These are phyloP conservation scores for Amphiprion percula DNA, from an alignment of 2,113 vertebrate species.

Conservation along the genomic window DNA sequence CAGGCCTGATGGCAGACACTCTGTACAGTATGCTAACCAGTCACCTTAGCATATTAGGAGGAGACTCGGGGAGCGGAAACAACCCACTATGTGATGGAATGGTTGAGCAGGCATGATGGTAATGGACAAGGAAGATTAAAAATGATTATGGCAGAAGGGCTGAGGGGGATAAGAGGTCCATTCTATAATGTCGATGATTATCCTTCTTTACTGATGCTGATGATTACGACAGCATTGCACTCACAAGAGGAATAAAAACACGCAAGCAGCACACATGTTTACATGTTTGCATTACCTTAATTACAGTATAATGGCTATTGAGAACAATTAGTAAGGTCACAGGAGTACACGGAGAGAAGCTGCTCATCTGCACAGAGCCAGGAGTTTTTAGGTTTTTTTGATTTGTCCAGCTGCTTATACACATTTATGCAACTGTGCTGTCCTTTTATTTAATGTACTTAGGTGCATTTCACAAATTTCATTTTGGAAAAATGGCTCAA, in stretches of 20 bases:
- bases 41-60: conserved; percentile 19
- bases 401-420: too few relatives aligned
- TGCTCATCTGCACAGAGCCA: neutral
- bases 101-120: conserved; percentile 57
- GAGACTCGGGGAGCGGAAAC: conserved; percentile 32
- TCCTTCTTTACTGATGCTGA: conserved; percentile 56
- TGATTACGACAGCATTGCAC: conserved; percentile 46
- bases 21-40: conserved; percentile 6
- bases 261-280: neutral
- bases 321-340: conserved; percentile 4
- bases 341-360: neutral
- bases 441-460: too few relatives aligned
- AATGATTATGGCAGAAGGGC: conserved; percentile 72
- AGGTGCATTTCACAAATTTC: too few relatives aligned
- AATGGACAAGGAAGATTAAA: conserved; percentile 82
- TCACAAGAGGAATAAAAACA: conserved; percentile 12
- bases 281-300: conserved; percentile 8
- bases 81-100: conserved; percentile 44
- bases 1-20: conserved; percentile 7
- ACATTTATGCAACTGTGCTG: neutral
- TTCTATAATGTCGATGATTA: conserved; percentile 72
- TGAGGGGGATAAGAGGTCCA: conserved; percentile 67
- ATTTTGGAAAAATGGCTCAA: neutral
- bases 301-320: conserved; percentile 21
- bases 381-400: neutral